Evolutionary conservation across 2,113 vertebrate genomes (phyloP).

Genomic region (Corythoichthys haematopterus): DNA sequence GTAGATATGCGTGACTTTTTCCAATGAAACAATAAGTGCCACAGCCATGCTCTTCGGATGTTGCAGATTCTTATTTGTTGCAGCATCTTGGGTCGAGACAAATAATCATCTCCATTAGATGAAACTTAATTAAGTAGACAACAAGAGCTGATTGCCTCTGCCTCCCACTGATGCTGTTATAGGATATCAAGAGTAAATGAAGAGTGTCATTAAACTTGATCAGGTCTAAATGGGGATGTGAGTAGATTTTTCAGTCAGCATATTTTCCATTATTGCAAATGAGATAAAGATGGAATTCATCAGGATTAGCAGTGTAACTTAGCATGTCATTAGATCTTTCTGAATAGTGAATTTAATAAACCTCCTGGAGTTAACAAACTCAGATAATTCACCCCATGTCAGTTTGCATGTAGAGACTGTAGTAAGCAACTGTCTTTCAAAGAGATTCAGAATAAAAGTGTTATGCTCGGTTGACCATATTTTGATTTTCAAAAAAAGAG

Average conservation of each 20-base stretch:
- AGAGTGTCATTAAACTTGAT: constrained; percentile 29
- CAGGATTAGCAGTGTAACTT: neutral
- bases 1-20: too few species aligned
- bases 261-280: constrained; percentile 17
- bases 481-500: too few species aligned
- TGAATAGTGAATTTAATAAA: neutral
- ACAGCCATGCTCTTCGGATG: constrained; percentile 2
- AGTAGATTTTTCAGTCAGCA: constrained; percentile 10
- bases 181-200: constrained; percentile 39
- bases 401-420: neutral
- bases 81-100: constrained; percentile 26
- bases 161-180: constrained; percentile 46
- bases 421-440: neutral
- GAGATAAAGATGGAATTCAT: neutral
- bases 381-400: neutral
- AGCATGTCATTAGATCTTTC: neutral
- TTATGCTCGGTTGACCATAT: too few species aligned
- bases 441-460: neutral
- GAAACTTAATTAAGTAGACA: constrained; percentile 58
- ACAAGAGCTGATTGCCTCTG: constrained; percentile 54
- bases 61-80: constrained; percentile 18
- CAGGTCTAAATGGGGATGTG: constrained; percentile 15
- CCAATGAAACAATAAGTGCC: neutral
- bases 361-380: neutral
- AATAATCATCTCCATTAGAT: constrained; percentile 46